Base-by-base conservation (phyloP, 2,113 vertebrate genomes). In the Panthera uncia region DNA sequence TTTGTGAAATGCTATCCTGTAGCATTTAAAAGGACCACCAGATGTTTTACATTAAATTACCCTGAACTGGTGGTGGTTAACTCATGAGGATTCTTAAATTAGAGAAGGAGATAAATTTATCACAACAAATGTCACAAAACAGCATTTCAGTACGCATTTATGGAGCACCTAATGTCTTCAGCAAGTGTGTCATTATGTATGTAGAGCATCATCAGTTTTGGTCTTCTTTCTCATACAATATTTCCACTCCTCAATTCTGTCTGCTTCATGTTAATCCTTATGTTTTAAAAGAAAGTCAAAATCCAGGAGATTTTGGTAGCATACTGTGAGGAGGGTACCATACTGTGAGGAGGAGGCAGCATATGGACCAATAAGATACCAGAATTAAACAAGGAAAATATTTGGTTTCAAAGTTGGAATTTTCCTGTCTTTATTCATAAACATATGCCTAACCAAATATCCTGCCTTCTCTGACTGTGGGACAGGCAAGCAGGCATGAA, bases 341-440 rank as follows among this genome's bases (percentile, higher is more conserved):
- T 97, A 96, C 89, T 98, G 93, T 97, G 97, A 98, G 95, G 96
- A 97, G 97, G 97, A 98, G 97, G 97, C 94, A 97, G 90, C 97
- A 97, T 97, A 97, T 97, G 94, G 98, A 89, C 96, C 94, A 96
- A 97, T 96, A 92, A 94, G 86, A 90, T 95, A 95, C 57, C 96
- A 97, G 95, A 98, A 94, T 98, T 98, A 98, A 96, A 89, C 84
- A 97, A 96, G 94, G 94, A 95, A 97, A 97, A 98, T 98, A 97
- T 95, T 98, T 96, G 90, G 45, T 92, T 96, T 98, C 95, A 66
- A 96, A 98, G 92, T 97, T 97, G 92, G 71, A 88, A 92, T 98
- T 98, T 95, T 94, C 66, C 89, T 98, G 80, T 91, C 92, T 97
- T 97, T 86, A 83, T 90, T 92, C 80, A 38, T 85, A 78, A 98